Conservation (phyloP, 2,888 invertebrate genomes). For the Scaeva pyrastri region DNA sequence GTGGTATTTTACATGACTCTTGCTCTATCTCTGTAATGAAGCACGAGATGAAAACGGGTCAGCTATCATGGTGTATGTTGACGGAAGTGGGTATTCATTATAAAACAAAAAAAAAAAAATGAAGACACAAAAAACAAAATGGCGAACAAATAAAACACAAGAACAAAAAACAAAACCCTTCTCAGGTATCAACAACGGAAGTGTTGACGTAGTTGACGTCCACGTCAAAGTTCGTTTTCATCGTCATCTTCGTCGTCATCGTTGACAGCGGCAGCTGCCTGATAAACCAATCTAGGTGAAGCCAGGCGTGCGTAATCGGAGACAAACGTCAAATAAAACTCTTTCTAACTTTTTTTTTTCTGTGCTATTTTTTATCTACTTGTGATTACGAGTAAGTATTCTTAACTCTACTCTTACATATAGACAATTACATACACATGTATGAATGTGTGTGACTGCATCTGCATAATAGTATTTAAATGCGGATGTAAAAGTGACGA, state of each 20-base stretch:
- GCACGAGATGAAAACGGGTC: conserved; percentile 63
- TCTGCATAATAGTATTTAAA: conserved; percentile 59
- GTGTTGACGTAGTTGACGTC: conserved; percentile 9
- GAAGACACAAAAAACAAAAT: conserved; percentile 12
- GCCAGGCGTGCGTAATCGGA: conserved; percentile 39
- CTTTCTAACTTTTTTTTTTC: conserved; percentile 27
- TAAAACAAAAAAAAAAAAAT: conserved; percentile 23
- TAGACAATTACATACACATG: no score
- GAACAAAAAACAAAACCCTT: conserved; percentile 9
- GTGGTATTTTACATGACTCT: conserved; percentile 66
- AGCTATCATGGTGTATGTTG: conserved; percentile 62
- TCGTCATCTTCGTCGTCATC: no score
- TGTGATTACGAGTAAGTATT: background rate
- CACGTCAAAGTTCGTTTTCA: no score
- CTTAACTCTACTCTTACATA: conserved; percentile 1
- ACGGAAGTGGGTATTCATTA: conserved; percentile 66
- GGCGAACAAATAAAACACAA: background rate
- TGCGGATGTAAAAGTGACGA: conserved; percentile 55
- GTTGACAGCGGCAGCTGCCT: background rate
- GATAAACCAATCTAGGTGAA: background rate
- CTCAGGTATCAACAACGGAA: conserved; percentile 38
- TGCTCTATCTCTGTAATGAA: conserved; percentile 37
- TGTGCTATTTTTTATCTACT: background rate
- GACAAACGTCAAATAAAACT: conserved; percentile 51
- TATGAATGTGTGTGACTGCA: conserved; percentile 13